These are phyloP conservation scores for Pycnonotus jocosus DNA, from an alignment of 2,113 vertebrate species.

Conservation along the genomic window DNA sequence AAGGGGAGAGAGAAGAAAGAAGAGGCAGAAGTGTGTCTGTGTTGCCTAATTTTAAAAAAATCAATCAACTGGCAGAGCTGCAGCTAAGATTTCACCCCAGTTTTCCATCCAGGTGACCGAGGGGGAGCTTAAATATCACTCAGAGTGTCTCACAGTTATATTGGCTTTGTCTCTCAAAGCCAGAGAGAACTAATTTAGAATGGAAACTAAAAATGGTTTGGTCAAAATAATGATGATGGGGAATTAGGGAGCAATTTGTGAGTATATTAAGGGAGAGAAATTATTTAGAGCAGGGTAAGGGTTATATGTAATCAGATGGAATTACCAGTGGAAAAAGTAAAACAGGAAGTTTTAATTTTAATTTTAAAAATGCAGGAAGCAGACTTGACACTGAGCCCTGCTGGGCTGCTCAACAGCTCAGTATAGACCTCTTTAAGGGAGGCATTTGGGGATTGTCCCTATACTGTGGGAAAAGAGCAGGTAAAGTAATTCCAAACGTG, in stretches of 20 bases:
- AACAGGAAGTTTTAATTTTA: background rate
- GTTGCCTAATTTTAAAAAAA: background rate
- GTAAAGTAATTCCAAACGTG: background rate
- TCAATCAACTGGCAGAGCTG: background rate
- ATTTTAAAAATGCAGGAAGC: background rate
- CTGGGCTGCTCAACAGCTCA: background rate
- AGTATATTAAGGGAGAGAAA: background rate
- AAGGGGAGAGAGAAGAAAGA: background rate
- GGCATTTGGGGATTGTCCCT: background rate
- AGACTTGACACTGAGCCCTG: background rate
- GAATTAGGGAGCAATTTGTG: background rate
- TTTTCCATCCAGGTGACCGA: background rate
- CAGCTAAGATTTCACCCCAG: background rate
- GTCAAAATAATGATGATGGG: background rate
- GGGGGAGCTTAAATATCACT: background rate
- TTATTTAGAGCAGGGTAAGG: background rate
- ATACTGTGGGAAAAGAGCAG: background rate
- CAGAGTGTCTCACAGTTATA: background rate
- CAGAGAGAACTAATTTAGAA: background rate
- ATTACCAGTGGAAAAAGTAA: background rate
- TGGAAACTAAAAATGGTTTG: background rate
- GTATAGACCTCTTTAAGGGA: background rate
- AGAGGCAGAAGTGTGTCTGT: background rate
- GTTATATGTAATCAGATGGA: background rate
- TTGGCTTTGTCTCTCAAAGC: background rate